phyloP scores from a whole-genome alignment of 2,888 invertebrate genomes.

The Coelopa pilipes region DNA sequence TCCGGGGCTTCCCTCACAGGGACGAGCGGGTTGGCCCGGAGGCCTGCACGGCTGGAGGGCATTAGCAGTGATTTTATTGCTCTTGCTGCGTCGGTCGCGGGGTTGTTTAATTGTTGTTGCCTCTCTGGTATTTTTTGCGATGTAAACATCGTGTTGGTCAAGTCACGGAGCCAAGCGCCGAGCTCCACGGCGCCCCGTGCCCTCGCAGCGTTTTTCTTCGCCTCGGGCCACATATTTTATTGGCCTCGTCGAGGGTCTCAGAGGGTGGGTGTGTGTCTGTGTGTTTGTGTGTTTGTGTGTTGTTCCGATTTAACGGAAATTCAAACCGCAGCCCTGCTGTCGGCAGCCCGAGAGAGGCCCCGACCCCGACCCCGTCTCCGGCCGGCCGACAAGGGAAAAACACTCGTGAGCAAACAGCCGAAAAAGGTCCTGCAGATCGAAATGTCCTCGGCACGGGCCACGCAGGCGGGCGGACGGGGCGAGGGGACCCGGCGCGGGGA shows the following conservation, averaged over 20 bases:
- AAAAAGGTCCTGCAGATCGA: slow-evolving; percentile 13
- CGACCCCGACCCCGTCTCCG: background rate
- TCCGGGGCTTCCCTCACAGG: no score
- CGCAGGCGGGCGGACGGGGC: slow-evolving; percentile 1
- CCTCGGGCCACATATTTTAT: slow-evolving; percentile 23
- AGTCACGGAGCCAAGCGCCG: background rate
- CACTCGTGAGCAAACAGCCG: no score
- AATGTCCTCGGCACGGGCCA: slow-evolving; percentile 17
- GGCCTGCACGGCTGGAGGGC: slow-evolving; percentile 11
- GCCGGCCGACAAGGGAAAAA: background rate
- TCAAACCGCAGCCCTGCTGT: slow-evolving; percentile 19
- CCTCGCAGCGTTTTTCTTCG: background rate
- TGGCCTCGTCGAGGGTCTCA: background rate
- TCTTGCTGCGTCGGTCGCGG: background rate
- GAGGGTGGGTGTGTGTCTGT: no score
- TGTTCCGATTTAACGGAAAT: background rate
- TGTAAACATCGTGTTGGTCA: background rate
- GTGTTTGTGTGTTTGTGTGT: no score
- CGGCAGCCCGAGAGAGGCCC: background rate
- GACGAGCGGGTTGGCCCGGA: background rate
- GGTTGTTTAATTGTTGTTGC: background rate
- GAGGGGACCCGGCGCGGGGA: background rate
- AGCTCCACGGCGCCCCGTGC: background rate
- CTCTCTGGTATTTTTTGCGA: background rate
- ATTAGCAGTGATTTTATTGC: slow-evolving; percentile 27